A percentile compares a stretch with the other conserved stretches of the same genome.
Conservation (phyloP, 1,140 invertebrate genomes). For the Campoletis sonorensis region DNA sequence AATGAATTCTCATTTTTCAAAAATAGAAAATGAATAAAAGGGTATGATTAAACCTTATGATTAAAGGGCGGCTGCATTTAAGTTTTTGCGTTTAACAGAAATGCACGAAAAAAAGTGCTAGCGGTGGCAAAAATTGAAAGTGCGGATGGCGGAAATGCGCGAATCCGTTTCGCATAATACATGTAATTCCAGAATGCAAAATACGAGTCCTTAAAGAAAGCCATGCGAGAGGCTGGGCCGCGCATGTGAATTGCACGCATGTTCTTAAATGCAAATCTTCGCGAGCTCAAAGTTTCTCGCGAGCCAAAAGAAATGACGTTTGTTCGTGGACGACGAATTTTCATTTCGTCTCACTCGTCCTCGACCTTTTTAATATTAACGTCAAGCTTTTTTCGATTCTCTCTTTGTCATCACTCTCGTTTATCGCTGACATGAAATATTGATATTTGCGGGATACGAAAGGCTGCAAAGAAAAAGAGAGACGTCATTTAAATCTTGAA, state of each 20-base stretch:
- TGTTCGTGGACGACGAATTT: slow-evolving; percentile 32
- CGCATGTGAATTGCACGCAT: background rate
- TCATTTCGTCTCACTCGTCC: slow-evolving; percentile 29
- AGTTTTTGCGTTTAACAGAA: too few species aligned
- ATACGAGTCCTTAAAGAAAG: background rate
- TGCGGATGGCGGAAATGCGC: slow-evolving; percentile 15
- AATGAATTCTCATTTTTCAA: too few species aligned
- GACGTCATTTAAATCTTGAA: slow-evolving; percentile 61
- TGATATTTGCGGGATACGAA: background rate
- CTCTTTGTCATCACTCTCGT: slow-evolving; percentile 4
- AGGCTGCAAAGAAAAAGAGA: slow-evolving; percentile 38
- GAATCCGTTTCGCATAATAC: slow-evolving; percentile 43
- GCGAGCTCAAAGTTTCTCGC: too few species aligned
- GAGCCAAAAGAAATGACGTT: slow-evolving; percentile 37
- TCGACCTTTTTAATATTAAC: background rate
- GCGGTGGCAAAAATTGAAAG: slow-evolving; percentile 21
- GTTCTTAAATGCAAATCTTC: slow-evolving; percentile 40
- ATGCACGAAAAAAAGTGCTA: background rate
- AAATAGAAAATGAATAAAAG: too few species aligned
- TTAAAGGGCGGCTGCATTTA: too few species aligned
- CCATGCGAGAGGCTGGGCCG: background rate
- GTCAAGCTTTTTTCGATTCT: background rate
- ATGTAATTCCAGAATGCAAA: slow-evolving; percentile 39
- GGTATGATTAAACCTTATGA: too few species aligned
- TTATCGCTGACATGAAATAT: slow-evolving; percentile 42